phyloP scores from a whole-genome alignment of 2,797 vertebrate species.

The Harpagifer antarcticus region DNA sequence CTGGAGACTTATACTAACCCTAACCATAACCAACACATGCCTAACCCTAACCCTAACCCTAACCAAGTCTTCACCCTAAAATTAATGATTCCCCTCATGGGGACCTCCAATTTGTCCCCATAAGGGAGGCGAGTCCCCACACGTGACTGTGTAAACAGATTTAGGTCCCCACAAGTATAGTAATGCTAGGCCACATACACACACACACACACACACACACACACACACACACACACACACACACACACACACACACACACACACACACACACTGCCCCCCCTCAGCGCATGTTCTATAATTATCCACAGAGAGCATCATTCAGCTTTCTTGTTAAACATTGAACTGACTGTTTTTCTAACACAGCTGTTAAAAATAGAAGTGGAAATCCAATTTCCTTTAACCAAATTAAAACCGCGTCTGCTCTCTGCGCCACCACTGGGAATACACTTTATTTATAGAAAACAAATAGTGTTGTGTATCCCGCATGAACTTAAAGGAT shows the following conservation, averaged over 20 bases:
- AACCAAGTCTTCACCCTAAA: too few relatives aligned
- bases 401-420: neutral
- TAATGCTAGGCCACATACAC: too few relatives aligned
- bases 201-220: conserved; percentile 3
- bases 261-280: conserved; percentile 38
- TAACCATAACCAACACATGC: too few relatives aligned
- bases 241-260: conserved; percentile 19
- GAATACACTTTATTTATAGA: neutral
- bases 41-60: too few relatives aligned
- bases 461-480: too few relatives aligned
- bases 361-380: conserved; percentile 27
- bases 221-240: conserved; percentile 8
- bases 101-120: too few relatives aligned
- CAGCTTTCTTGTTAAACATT: conserved; percentile 17
- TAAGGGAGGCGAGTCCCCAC: too few relatives aligned
- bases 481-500: neutral
- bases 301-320: conserved; percentile 68
- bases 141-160: too few relatives aligned
- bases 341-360: conserved; percentile 3
- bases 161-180: too few relatives aligned
- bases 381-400: conserved; percentile 41
- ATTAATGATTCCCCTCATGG: too few relatives aligned
- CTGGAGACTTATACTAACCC: too few relatives aligned
- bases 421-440: neutral
- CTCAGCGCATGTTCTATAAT: conserved; percentile 52